Evolutionary conservation across 2,888 invertebrate species (phyloP).

Genomic region (Leucophenga maculata): DNA sequence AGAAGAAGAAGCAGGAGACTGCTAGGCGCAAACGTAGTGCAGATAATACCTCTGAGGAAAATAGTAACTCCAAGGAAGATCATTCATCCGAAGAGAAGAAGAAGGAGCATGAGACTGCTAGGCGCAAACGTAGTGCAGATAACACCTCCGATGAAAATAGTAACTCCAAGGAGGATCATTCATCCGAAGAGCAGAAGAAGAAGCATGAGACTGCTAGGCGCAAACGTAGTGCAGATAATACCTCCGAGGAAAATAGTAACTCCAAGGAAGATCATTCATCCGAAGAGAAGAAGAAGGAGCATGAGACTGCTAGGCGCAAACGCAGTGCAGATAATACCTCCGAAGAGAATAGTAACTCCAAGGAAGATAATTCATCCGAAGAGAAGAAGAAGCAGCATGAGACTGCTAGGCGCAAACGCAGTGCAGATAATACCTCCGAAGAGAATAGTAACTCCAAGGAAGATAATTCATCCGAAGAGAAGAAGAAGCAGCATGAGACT

Average conservation of each 20-base stretch:
- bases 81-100: conserved; percentile 27
- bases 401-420: neutral
- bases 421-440: neutral
- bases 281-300: conserved; percentile 18
- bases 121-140: neutral
- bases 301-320: neutral
- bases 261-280: conserved; percentile 22
- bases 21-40: neutral
- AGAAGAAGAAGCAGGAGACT: neutral
- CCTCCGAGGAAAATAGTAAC: conserved; percentile 1
- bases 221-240: neutral
- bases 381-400: conserved; percentile 1
- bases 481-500: neutral
- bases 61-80: neutral
- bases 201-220: neutral
- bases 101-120: neutral
- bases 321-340: neutral
- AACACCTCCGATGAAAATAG: conserved; percentile 1
- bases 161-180: neutral
- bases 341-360: conserved; percentile 6
- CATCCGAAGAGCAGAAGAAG: conserved; percentile 23
- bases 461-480: conserved; percentile 28
- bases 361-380: conserved; percentile 22
- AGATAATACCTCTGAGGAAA: neutral
- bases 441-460: conserved; percentile 10